phyloP scores from a whole-genome alignment of 2,888 invertebrate genomes.

The Callyntrura guangdongensis region DNA sequence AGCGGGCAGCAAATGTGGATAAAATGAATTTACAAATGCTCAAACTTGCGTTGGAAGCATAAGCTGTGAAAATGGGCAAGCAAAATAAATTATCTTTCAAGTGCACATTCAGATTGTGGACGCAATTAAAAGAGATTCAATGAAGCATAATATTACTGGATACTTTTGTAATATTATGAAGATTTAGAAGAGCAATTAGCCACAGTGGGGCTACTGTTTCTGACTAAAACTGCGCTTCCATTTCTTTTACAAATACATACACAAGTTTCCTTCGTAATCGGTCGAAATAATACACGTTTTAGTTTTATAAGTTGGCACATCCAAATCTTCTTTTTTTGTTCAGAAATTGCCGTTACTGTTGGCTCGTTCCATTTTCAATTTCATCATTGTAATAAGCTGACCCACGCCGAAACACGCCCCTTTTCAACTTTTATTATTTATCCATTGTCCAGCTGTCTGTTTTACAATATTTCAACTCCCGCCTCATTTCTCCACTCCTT shows the following conservation, averaged over 20 bases:
- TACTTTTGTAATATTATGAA: neutral
- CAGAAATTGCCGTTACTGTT: neutral
- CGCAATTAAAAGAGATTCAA: constrained; percentile 45
- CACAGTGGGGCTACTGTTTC: neutral
- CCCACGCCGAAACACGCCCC: constrained; percentile 75
- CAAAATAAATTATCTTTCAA: constrained; percentile 7
- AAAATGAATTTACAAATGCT: neutral
- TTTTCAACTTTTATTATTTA: constrained; percentile 82
- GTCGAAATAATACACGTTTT: neutral
- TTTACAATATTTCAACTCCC: constrained; percentile 68
- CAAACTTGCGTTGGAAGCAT: neutral
- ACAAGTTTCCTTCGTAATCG: neutral
- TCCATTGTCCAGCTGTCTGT: constrained; percentile 80
- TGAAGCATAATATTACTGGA: constrained; percentile 10
- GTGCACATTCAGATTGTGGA: constrained; percentile 8
- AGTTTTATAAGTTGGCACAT: neutral
- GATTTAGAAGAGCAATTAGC: constrained; percentile 24
- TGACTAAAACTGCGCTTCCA: constrained; percentile 6
- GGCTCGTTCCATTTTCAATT: constrained; percentile 52
- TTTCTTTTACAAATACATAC: neutral
- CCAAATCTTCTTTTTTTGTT: neutral
- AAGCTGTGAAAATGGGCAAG: neutral
- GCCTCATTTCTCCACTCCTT: constrained; percentile 54
- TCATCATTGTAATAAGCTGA: constrained; percentile 66
- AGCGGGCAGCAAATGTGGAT: neutral